Evolutionary conservation across 2,113 vertebrate species (phyloP).

Genomic region (Pyrgilauda ruficollis): DNA sequence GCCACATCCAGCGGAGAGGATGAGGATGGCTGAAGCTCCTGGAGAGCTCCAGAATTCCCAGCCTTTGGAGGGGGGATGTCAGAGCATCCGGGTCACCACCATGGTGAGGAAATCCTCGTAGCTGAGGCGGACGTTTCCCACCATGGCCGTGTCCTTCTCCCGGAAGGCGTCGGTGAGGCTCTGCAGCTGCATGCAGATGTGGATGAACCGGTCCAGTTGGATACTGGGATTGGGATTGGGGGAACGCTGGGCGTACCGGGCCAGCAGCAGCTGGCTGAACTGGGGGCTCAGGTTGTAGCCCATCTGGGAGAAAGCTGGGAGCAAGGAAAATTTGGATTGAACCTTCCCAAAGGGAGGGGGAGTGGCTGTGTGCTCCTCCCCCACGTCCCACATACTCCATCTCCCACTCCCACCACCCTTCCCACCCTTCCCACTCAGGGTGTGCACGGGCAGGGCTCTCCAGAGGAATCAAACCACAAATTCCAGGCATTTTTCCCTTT

Average conservation of each 20-base stretch:
- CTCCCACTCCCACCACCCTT: background rate
- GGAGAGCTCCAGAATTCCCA: background rate
- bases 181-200: conserved; percentile 93
- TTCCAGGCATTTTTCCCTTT: background rate
- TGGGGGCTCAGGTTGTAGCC: conserved; percentile 94
- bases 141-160: conserved; percentile 83
- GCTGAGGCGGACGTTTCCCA: conserved; percentile 81
- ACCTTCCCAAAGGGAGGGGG: accelerated
- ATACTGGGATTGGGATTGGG: conserved; percentile 69
- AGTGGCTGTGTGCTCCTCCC: accelerated
- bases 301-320: conserved; percentile 89
- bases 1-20: accelerated
- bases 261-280: conserved; percentile 85
- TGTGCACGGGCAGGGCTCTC: background rate
- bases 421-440: background rate
- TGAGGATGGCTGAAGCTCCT: accelerated
- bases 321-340: background rate
- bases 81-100: conserved; percentile 84
- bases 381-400: accelerated
- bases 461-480: background rate
- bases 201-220: conserved; percentile 94
- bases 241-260: conserved; percentile 60
- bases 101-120: conserved; percentile 93
- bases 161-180: conserved; percentile 87
- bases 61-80: background rate